Base-by-base conservation (phyloP, 2,888 invertebrate species). In the Trichogramma evanescens region DNA sequence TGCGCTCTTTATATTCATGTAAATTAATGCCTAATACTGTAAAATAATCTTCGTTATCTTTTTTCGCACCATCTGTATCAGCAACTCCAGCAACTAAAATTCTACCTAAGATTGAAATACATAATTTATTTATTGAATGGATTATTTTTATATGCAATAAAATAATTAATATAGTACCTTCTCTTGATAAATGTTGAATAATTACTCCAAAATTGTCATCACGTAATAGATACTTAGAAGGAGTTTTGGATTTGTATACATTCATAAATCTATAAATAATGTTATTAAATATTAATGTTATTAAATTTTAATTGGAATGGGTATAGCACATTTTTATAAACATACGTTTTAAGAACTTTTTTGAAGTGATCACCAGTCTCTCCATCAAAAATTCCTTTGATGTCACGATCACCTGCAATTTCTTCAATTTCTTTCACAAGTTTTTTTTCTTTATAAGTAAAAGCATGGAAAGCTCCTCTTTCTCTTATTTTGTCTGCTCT, bases 381-480 rank as follows among this genome's bases (percentile, higher is more conserved):
- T 10, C 84, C 84, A 71, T 88, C 86, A 70, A 87, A 84, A 7
- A 87, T 81, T n/a, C 84, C 76, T 70, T 82, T 79, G 0, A 84
- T 85, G n/a, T 85, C 84, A 69, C 82, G 78, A 8, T 83, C 82
- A 1, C 80, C 78, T 1, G 86, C 85, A 44, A 83, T 75, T 61
- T 83, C 81, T 58, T 81, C 77, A 10, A 87, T 81, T 68, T 82
- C 78, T 62, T 83, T 81, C 38, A 81, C 69, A 53, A 83, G 71
- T 60, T 83, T 82, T 58, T 80, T 80, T 44, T 82, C 79, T 56
- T 79, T 80, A 67, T 82, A 86, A 67, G 83, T 83, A 5, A 87
- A 77, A 9, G 87, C 84, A 50, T 84, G 80, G 70, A 83, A 83
- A 1, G 87, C 88, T 44, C 88, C 88, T 70, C 82, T 82, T 50